phyloP scores from a whole-genome alignment of 2,888 invertebrate genomes.

The Cylloceria caligata region DNA sequence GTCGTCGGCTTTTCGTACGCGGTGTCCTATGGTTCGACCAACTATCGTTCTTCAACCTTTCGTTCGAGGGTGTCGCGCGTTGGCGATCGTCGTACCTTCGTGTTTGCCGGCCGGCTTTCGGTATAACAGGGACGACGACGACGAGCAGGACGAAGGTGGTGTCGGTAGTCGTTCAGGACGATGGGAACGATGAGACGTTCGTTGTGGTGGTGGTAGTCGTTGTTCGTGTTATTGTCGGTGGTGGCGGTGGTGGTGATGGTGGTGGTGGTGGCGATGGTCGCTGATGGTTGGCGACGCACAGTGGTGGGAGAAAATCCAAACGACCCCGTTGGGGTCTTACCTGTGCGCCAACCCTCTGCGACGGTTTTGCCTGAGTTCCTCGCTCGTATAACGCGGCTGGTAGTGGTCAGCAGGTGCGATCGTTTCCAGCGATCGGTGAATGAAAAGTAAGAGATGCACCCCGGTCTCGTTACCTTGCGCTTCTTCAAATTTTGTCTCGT shows the following conservation, averaged over 20 bases:
- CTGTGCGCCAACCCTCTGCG: conserved; percentile 56
- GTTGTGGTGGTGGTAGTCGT: conserved; percentile 31
- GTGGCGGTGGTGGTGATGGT: conserved; percentile 39
- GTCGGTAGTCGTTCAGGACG: conserved; percentile 33
- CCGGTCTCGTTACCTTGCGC: not conserved
- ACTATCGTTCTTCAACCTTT: not conserved
- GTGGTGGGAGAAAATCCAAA: conserved; percentile 45
- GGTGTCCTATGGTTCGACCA: not conserved
- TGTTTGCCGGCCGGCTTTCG: conserved; percentile 35
- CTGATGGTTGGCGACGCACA: conserved; percentile 37
- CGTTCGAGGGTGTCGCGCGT: conserved; percentile 41
- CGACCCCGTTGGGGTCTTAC: conserved; percentile 53
- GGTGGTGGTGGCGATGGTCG: conserved; percentile 51
- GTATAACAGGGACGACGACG: conserved; percentile 3
- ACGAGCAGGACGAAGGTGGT: conserved; percentile 10
- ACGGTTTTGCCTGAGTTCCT: not conserved
- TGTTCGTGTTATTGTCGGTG: no score
- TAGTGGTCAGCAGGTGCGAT: conserved; percentile 13
- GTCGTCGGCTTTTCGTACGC: not conserved
- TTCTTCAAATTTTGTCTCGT: not conserved
- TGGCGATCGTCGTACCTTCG: not conserved
- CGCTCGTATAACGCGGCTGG: conserved; percentile 2
- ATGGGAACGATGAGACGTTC: conserved; percentile 5
- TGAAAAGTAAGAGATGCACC: not conserved
- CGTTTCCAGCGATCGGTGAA: not conserved